Conservation (phyloP, 2,888 invertebrate species). For the Phrixothrix hirtus region DNA sequence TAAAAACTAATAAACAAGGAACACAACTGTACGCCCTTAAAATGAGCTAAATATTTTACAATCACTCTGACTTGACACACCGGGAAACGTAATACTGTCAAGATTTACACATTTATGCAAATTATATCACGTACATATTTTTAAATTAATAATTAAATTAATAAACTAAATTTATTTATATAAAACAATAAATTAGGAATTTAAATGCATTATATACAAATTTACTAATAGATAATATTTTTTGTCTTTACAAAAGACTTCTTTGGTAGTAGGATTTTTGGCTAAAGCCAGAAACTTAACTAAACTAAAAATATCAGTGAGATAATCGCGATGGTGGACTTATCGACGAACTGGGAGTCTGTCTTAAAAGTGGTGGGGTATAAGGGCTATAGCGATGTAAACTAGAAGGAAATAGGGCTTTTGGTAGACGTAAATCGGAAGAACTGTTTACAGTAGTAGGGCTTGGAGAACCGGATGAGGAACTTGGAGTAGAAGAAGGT, state of each 20-base stretch:
- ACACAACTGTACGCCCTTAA: slow-evolving; percentile 19
- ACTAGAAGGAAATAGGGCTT: slow-evolving; percentile 55
- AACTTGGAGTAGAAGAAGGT: slow-evolving; percentile 58
- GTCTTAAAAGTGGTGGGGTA: slow-evolving; percentile 43
- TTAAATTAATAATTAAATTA: slow-evolving; percentile 21
- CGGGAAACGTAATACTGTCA: slow-evolving; percentile 36
- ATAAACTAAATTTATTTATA: slow-evolving; percentile 15
- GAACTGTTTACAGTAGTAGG: slow-evolving; percentile 53
- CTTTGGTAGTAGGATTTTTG: slow-evolving; percentile 32
- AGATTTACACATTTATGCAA: slow-evolving; percentile 38
- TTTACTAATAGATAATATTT: slow-evolving; percentile 29
- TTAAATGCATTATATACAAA: slow-evolving; percentile 32
- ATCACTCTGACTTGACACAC: slow-evolving; percentile 12
- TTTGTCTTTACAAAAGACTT: slow-evolving; percentile 27
- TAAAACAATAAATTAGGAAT: slow-evolving; percentile 34
- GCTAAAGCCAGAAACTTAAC: slow-evolving; percentile 22
- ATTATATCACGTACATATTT: slow-evolving; percentile 38
- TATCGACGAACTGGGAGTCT: slow-evolving; percentile 33
- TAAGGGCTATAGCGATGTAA: slow-evolving; percentile 58
- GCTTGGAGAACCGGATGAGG: slow-evolving; percentile 66
- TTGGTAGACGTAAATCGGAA: slow-evolving; percentile 55
- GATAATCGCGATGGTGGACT: slow-evolving; percentile 40
- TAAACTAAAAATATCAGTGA: slow-evolving; percentile 39
- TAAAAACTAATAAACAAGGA: slow-evolving; percentile 22
- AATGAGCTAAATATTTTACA: slow-evolving; percentile 10